These are phyloP conservation scores for Cyrtonyx montezumae DNA, from an alignment of 2,113 vertebrate genomes.

Conservation along the genomic window DNA sequence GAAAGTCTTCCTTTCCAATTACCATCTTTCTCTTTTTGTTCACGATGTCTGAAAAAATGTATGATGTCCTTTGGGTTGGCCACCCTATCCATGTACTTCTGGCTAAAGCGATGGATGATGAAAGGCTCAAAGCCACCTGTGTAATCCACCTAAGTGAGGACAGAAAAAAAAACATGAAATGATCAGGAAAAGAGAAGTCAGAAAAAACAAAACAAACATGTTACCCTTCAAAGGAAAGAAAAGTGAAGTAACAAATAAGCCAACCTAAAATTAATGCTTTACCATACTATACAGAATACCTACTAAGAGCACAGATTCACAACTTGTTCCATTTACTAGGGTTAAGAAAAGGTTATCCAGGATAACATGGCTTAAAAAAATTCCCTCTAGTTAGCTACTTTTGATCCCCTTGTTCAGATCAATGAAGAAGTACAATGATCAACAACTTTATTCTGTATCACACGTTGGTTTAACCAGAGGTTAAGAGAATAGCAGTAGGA, in stretches of 20 bases:
- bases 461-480: background rate
- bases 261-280: background rate
- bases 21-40: conserved; percentile 86
- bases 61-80: conserved; percentile 97
- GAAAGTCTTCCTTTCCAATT: background rate
- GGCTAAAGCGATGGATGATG: conserved; percentile 90
- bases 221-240: background rate
- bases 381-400: background rate
- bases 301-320: background rate
- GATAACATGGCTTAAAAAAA: background rate
- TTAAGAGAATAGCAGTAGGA: background rate
- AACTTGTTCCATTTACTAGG: background rate
- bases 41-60: conserved; percentile 89
- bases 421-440: background rate
- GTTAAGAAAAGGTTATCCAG: background rate
- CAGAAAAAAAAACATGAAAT: background rate
- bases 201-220: background rate
- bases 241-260: background rate
- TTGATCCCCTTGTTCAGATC: background rate
- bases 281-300: background rate
- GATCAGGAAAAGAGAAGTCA: background rate
- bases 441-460: background rate
- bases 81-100: conserved; percentile 91
- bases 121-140: conserved; percentile 95
- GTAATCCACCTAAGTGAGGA: conserved; percentile 88